These are phyloP conservation scores for Oncorhynchus kisutch DNA, from an alignment of 2,113 vertebrate genomes.

Conservation along the genomic window DNA sequence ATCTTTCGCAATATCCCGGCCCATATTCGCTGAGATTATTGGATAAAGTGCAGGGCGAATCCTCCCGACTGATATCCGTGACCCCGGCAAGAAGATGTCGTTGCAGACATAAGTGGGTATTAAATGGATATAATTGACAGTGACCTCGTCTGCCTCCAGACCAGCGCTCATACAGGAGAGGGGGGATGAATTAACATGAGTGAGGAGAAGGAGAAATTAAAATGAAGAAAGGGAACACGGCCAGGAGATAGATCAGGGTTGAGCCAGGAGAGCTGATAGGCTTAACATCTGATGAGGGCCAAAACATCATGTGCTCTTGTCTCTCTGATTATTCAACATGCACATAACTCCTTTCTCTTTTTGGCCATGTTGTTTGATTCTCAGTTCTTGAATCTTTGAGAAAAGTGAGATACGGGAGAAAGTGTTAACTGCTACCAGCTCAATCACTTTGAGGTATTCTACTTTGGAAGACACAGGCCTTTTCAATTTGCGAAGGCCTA, in stretches of 20 bases:
- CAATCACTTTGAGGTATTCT: background rate
- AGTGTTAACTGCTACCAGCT: background rate
- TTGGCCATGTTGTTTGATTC: background rate
- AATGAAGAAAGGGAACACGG: conserved; percentile 59
- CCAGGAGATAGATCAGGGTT: conserved; percentile 59
- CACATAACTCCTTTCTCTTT: background rate
- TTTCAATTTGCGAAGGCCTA: conserved; percentile 15
- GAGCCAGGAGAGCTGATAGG: conserved; percentile 47
- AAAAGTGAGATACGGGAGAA: background rate
- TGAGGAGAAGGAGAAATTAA: conserved; percentile 66
- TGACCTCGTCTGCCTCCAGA: conserved; percentile 72
- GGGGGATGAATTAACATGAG: conserved; percentile 70
- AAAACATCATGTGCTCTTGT: background rate
- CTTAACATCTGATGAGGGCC: conserved; percentile 6
- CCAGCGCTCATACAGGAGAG: conserved; percentile 68
- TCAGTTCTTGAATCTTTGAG: background rate
- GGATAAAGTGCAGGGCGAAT: conserved; percentile 77
- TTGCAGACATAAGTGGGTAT: conserved; percentile 81
- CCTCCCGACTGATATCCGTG: conserved; percentile 61
- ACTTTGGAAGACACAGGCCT: background rate
- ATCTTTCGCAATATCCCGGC: conserved; percentile 76
- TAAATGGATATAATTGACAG: conserved; percentile 85
- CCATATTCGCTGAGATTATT: conserved; percentile 81
- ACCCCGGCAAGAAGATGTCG: conserved; percentile 68
- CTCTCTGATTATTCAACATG: background rate